Base-by-base conservation (phyloP, 1,140 invertebrate species). In the Sweltsa coloradensis region DNA sequence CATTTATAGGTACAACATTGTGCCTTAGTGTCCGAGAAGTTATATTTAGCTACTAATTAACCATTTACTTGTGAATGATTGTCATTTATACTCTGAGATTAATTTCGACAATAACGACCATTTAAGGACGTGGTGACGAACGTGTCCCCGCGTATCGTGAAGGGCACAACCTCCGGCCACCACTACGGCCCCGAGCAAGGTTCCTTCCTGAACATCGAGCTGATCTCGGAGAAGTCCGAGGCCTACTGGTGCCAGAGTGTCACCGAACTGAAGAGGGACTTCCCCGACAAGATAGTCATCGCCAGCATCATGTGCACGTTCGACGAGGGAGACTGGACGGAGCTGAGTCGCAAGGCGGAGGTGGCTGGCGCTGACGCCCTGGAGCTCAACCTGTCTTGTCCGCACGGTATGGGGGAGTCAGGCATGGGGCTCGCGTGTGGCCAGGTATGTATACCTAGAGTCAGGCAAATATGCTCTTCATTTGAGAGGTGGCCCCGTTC, bases 351-450 rank as follows among this genome's bases (percentile, higher is more conserved):
- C 56, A 81, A 72, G 64, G 81, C 89, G 4, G 89, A 90, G 68
- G 71, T 74, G 3, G 76, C 90, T 9, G 95, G 95, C 2, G 80
- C 94, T 1, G 92, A 98, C 72, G 93, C 89, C 1, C 68, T 99
- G 3, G 96, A 99, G 65, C 65, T 98, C 26, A 99, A 99, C 73
- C 65, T 99, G 4, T 96, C 90, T 0, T 98, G 96, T 69, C 95
- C 96, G 1, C 95, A 99, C 69, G 96, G 96, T 21, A 97, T 99
- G 92, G 93, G 89, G 2, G 92, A 96, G 71, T 76, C 87, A 44
- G 93, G 93, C 41, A 97, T 99, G 95, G 95, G 95, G 0, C 62
- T 99, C 22, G 95, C 94, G 25, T 98, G 94, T 70, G 96, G 95
- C 50, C 92, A 96, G 74, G 85, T 89, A 61, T 60, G 21, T 53